Evolutionary conservation across 1,140 invertebrate genomes (phyloP).

Genomic region (Brachionus angularis): DNA sequence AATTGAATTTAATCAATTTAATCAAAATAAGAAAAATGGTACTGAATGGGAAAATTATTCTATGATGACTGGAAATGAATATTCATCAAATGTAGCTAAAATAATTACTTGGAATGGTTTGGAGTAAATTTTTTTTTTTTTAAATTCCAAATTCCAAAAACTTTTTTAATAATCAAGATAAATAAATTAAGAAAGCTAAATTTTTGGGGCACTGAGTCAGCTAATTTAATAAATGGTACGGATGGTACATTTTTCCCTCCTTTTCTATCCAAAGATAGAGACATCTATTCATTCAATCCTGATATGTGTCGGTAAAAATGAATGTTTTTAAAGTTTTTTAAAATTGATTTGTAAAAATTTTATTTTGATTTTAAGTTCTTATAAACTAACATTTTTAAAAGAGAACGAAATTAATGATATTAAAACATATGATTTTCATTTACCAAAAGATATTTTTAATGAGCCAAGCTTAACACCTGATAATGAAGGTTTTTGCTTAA

Average conservation of each 20-base stretch:
- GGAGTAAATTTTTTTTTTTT: too few species aligned
- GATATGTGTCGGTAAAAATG: constrained; percentile 36
- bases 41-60: constrained; percentile 42
- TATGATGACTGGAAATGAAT: constrained; percentile 29
- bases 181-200: constrained; percentile 36
- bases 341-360: too few species aligned
- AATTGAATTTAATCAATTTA: background rate
- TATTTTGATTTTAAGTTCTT: background rate
- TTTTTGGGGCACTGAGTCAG: background rate
- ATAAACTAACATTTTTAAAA: constrained; percentile 21
- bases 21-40: constrained; percentile 39
- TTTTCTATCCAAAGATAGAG: background rate
- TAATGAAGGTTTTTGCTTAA: constrained; percentile 35
- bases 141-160: too few species aligned
- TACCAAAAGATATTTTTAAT: constrained; percentile 6
- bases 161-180: too few species aligned
- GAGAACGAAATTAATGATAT: background rate
- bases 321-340: background rate
- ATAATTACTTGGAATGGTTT: constrained; percentile 26
- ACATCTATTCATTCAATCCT: constrained; percentile 17
- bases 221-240: constrained; percentile 40
- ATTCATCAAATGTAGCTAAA: constrained; percentile 11
- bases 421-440: constrained; percentile 35
- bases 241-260: constrained; percentile 43
- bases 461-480: constrained; percentile 1